Evolutionary conservation across 2,888 invertebrate species (phyloP), one percentile per base, ranked within the genome.

Genomic region (Sclerodermus sp.): DNA sequence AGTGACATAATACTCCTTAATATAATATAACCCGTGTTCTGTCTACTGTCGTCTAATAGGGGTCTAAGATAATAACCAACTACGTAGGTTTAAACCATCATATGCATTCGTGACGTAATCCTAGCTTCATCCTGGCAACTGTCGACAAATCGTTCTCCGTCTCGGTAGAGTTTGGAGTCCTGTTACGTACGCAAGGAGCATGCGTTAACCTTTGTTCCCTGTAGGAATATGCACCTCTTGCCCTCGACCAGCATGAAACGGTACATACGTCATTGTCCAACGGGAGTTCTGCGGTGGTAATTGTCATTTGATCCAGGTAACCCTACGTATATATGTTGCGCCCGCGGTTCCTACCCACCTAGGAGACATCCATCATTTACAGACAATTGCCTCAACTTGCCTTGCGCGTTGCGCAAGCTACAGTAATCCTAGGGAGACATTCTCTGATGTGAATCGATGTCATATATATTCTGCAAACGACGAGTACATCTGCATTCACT

Each of bases 251-350:
- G 54, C 58, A 51, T 55, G 58, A 60, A 62, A 45, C 58, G 59
- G 60, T 62, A 64, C 70, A 69, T 70, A 68, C 70, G 65, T 72
- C 72, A 72, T 70, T 71, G 72, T 72, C 70, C 68, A 59, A 66
- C 64, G 60, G 62, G 56, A 52, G 60, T 65, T 66, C 67, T 67
- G 64, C 64, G 68, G 66, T 67, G 62, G 72, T 72, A 71, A 72
- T 72, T 72, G 72, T 72, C 71, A 72, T 72, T 72, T 72, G 71
- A 72, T 72, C 70, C 68, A 62, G 60, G 53, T 64, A 64, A 67
- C 66, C 59, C 62, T 55, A 52, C 56, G 51, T 62, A 60, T 58
- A 58, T 58, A 60, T 48, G 61, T 63, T 56, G 50, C 62, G 48
- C 52, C 56, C 56, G 51, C 53, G 57, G 53, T 52, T 57, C 53